phyloP scores from a whole-genome alignment of 2,797 vertebrate genomes.

The Melanotaenia maccullochi region DNA sequence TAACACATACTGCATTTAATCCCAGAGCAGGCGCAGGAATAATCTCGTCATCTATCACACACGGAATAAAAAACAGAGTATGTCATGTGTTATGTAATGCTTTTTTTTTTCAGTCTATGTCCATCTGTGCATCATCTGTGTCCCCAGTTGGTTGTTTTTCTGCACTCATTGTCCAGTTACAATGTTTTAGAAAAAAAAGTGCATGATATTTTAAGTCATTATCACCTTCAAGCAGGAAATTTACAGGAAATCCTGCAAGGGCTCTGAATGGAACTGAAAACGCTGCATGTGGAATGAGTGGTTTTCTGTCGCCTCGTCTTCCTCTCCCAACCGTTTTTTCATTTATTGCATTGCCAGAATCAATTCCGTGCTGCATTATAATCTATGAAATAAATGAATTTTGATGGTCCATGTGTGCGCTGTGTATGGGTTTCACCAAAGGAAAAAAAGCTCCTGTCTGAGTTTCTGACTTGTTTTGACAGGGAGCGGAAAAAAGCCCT shows the following conservation, averaged over 20 bases:
- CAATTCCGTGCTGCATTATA: constrained; percentile 31
- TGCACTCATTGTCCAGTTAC: constrained; percentile 38
- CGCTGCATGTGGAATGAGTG: constrained; percentile 14
- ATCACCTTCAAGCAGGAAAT: constrained; percentile 16
- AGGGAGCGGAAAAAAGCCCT: constrained; percentile 17
- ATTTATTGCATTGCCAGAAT: constrained; percentile 33
- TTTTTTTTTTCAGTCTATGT: constrained; percentile 49
- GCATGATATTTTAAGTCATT: constrained; percentile 18
- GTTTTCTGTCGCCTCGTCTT: constrained; percentile 29
- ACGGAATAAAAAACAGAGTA: constrained; percentile 54
- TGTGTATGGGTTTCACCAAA: constrained; percentile 30
- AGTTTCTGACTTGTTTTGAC: constrained; percentile 49
- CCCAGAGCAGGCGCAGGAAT: constrained; percentile 37
- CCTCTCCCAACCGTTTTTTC: constrained; percentile 43
- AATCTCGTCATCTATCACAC: constrained; percentile 60
- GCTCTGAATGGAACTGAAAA: constrained; percentile 51
- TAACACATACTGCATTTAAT: constrained; percentile 45
- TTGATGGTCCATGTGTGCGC: constrained; percentile 18
- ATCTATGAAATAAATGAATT: constrained; percentile 39
- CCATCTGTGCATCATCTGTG: constrained; percentile 62
- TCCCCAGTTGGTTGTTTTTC: constrained; percentile 34
- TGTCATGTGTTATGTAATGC: constrained; percentile 62
- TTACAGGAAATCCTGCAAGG: constrained; percentile 50
- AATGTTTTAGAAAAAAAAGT: constrained; percentile 17
- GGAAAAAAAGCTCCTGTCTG: constrained; percentile 1